These are phyloP conservation scores for Clavelina lepadiformis DNA, from an alignment of 23 tunicate genomes.

Conservation along the genomic window DNA sequence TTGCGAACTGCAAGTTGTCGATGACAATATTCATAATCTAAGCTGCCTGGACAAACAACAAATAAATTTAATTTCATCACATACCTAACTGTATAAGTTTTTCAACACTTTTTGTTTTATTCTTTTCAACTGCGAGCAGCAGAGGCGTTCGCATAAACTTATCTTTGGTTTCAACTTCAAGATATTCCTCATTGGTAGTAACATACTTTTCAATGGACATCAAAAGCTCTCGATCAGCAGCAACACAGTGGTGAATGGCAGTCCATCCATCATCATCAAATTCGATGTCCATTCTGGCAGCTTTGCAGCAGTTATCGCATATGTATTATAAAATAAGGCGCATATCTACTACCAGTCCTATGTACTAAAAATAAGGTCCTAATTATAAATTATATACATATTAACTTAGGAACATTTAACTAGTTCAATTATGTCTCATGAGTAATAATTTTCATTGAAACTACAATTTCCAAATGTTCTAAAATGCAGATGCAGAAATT, in stretches of 20 bases:
- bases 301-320: no score
- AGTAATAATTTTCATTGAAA: no score
- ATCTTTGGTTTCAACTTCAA: slow-evolving; percentile 80
- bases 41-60: not conserved
- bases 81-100: slow-evolving; percentile 55
- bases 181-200: slow-evolving; percentile 51
- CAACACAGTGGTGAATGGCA: slow-evolving; percentile 84
- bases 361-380: no score
- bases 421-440: no score
- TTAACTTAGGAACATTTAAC: no score
- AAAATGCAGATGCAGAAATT: no score
- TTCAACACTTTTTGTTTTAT: slow-evolving; percentile 70
- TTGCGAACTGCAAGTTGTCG: not conserved
- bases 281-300: slow-evolving; percentile 66
- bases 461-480: no score
- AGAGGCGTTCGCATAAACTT: slow-evolving; percentile 51
- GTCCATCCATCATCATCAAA: slow-evolving; percentile 88
- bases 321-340: no score
- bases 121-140: slow-evolving; percentile 59
- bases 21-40: not conserved
- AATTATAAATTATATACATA: no score
- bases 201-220: slow-evolving; percentile 82
- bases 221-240: slow-evolving; percentile 70
- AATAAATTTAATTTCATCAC: not conserved
- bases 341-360: no score